phyloP scores from a whole-genome alignment of 1,140 invertebrate genomes.

The Meloidogyne hapla region DNA sequence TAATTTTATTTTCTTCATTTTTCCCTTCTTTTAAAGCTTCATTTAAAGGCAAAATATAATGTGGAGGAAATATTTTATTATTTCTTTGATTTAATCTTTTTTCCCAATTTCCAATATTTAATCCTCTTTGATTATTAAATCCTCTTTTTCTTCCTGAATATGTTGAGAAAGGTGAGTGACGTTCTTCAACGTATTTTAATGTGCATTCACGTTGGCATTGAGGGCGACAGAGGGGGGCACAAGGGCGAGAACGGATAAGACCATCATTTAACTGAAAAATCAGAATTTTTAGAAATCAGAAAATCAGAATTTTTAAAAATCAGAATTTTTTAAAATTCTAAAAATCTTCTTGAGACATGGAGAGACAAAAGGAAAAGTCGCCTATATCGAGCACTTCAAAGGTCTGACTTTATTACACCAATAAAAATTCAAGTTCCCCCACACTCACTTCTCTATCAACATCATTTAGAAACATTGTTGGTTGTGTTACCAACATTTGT shows the following conservation, averaged over 20 bases:
- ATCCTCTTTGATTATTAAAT: not conserved
- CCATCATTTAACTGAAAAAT: not conserved
- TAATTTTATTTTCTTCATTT: not conserved
- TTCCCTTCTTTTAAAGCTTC: not conserved
- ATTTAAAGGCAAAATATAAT: conserved; percentile 4
- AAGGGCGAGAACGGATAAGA: conserved; percentile 8
- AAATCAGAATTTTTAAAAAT: too few species aligned
- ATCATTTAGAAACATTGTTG: not conserved
- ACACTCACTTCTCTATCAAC: not conserved
- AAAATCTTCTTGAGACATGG: too few species aligned
- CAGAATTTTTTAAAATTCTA: too few species aligned
- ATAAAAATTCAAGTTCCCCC: too few species aligned
- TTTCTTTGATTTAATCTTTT: not conserved
- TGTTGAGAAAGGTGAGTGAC: not conserved
- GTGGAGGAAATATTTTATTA: not conserved
- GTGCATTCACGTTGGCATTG: conserved; percentile 21
- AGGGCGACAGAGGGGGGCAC: conserved; percentile 25
- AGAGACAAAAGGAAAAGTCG: too few species aligned
- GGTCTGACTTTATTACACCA: too few species aligned
- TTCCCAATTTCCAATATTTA: not conserved
- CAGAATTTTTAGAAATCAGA: too few species aligned
- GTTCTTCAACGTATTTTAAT: conserved; percentile 13
- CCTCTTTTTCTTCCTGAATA: not conserved
- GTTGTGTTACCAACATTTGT: not conserved
- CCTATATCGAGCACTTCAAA: too few species aligned